A percentile compares a stretch with the other conserved stretches of the same genome.
Evolutionary conservation across 2,113 vertebrate genomes (phyloP).

Genomic region (Guaruba guarouba): DNA sequence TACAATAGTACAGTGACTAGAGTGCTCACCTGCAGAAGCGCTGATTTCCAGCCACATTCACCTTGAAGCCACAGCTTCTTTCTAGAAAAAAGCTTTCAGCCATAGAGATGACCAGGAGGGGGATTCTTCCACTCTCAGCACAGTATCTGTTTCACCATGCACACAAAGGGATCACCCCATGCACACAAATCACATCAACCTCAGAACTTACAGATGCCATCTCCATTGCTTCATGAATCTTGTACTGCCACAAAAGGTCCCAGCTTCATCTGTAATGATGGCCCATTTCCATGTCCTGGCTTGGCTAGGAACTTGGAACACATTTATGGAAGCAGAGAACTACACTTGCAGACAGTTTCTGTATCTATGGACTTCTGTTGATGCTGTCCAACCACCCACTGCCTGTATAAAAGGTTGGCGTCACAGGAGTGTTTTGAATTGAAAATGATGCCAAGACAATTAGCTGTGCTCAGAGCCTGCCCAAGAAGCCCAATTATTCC

Average conservation of each 20-base stretch:
- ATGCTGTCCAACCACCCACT: not conserved
- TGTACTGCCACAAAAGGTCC: not conserved
- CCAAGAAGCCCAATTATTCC: not conserved
- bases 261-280: not conserved
- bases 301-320: not conserved
- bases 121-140: not conserved
- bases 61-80: not conserved
- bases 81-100: not conserved
- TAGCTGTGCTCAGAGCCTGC: not conserved
- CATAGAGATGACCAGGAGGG: not conserved
- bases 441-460: not conserved
- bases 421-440: not conserved
- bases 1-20: not conserved
- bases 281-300: not conserved
- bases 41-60: not conserved
- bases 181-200: not conserved
- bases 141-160: not conserved
- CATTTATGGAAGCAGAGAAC: not conserved
- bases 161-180: not conserved
- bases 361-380: not conserved
- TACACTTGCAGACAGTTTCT: not conserved
- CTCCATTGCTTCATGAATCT: not conserved
- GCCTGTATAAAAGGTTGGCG: not conserved
- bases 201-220: rapidly evolving
- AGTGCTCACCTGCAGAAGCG: not conserved